These are phyloP conservation scores for Upupa epops DNA, from an alignment of 2,113 vertebrate species.

Conservation along the genomic window DNA sequence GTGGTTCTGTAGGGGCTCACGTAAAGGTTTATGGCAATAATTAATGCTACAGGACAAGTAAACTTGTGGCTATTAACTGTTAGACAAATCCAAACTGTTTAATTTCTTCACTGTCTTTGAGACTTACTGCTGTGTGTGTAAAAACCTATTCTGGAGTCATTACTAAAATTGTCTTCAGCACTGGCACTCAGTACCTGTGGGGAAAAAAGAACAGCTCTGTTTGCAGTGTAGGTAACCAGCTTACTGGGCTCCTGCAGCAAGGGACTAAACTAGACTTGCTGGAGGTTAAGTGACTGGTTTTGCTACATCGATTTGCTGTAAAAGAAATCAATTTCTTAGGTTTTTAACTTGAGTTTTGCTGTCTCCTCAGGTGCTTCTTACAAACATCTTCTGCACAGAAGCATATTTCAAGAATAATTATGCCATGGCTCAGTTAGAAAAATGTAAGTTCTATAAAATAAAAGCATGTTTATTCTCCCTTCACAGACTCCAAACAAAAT, in stretches of 20 bases:
- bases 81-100: neutral
- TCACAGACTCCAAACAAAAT: neutral
- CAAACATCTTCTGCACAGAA: conserved; percentile 87
- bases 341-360: neutral
- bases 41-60: accelerated
- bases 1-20: neutral
- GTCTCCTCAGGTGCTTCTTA: conserved; percentile 82
- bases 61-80: neutral
- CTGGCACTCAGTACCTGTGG: neutral
- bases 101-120: neutral
- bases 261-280: neutral
- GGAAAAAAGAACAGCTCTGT: neutral
- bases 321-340: neutral
- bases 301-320: neutral
- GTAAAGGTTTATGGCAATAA: neutral
- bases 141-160: neutral
- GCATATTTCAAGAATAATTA: conserved; percentile 89
- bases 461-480: neutral
- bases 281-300: neutral
- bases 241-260: accelerated
- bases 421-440: conserved; percentile 82
- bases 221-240: accelerated
- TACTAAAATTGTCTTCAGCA: neutral
- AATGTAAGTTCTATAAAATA: conserved; percentile 76
- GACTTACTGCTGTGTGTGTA: neutral